Evolutionary conservation across 2,797 vertebrate genomes (phyloP).

Genomic region (Psittacula echo): DNA sequence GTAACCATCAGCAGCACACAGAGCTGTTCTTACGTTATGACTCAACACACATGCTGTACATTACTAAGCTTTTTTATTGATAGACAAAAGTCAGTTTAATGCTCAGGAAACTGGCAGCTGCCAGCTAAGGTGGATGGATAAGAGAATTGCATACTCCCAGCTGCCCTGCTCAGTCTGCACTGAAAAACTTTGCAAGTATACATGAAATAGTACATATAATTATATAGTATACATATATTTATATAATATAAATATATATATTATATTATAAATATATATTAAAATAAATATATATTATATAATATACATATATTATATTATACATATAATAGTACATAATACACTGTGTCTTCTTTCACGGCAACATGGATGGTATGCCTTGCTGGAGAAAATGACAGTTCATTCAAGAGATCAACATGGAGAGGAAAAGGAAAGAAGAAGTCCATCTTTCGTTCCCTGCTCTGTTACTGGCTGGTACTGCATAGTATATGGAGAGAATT

Average conservation of each 20-base stretch:
- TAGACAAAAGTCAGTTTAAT: background rate
- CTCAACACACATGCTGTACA: background rate
- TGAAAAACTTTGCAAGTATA: background rate
- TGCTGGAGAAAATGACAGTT: background rate
- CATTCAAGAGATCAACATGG: background rate
- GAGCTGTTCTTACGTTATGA: background rate
- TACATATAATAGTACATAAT: too few species aligned
- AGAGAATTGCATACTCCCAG: background rate
- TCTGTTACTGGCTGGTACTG: background rate
- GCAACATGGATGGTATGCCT: fast-evolving
- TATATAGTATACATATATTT: too few species aligned
- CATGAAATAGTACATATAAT: background rate
- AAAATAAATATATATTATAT: too few species aligned
- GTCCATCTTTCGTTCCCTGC: background rate
- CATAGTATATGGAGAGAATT: background rate
- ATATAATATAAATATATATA: too few species aligned
- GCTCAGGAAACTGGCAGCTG: background rate
- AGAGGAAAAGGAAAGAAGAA: background rate
- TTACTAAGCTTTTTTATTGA: background rate
- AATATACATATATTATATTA: too few species aligned
- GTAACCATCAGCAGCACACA: background rate
- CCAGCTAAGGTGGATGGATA: background rate
- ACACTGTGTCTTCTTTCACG: fast-evolving
- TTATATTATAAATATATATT: too few species aligned
- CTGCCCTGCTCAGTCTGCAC: background rate